Evolutionary conservation across 2,113 vertebrate species (phyloP), one percentile per base, ranked within the genome.

Genomic region (Choloepus hoffmanni): DNA sequence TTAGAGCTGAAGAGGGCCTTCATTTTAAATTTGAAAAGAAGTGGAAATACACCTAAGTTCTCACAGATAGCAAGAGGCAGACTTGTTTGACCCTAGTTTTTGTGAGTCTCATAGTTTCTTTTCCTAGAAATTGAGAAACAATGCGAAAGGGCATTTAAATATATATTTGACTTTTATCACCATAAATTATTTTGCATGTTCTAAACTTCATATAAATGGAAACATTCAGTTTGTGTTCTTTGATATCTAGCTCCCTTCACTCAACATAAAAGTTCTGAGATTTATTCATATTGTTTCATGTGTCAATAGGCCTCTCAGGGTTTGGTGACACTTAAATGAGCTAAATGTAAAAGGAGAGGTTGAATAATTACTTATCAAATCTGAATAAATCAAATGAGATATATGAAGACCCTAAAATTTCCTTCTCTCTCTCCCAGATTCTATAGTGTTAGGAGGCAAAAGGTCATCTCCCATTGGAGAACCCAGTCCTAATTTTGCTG

Each of bases 361-460:
- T 73, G 19, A 45, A 36, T 19, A 73, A 85, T 50, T 58, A 74
- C 7, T 84, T 95, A 87, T 67, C 2, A n/a, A 89, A 67, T 92
- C 30, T 88, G 62, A 92, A 88, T 60, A 58, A 97, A 58, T 81
- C 72, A 90, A 88, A 76, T 45, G 24, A 94, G 28, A 26, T 7
- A 83, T 79, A 36, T 74, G 45, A 24, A 85, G 21, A 13, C 16
- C 28, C 48, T 96, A 55, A 83, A 48, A 70, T 84, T 65, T 93
- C 18, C 14, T 30, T 83, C 40, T 70, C 14, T 73, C 48, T 50
- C 67, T 85, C 8, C 21, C 21, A 58, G 89, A 76, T 84, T 50
- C 7, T 36, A 26, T 28, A 65, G 28, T 86, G 5, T 50, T 45
- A 79, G 9, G 11, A 43, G 7, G 7, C 28, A 87, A 92, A 86